Evolutionary conservation across 2,797 vertebrate genomes (phyloP).

Genomic region (Lutra lutra): DNA sequence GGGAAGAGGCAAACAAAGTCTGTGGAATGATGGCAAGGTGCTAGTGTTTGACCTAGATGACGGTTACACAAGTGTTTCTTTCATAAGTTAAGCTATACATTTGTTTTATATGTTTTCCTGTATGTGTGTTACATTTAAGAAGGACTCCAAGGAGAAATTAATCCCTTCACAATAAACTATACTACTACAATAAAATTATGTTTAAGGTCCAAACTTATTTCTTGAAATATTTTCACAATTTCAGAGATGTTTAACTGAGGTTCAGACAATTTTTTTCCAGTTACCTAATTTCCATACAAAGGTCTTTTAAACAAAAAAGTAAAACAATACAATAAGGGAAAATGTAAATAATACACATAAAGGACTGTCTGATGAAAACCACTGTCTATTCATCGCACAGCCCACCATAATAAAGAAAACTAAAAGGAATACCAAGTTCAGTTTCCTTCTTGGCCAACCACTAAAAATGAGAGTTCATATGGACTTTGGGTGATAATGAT

Average conservation of each 20-base stretch:
- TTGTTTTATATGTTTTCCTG: not conserved
- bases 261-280: not conserved
- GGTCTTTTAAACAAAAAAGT: not conserved
- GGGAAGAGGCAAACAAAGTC: not conserved
- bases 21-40: not conserved
- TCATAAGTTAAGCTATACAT: not conserved
- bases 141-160: not conserved
- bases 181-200: not conserved
- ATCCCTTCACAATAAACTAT: not conserved
- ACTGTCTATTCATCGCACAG: not conserved
- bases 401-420: not conserved
- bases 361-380: not conserved
- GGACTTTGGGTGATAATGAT: not conserved
- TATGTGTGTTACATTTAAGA: not conserved
- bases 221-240: not conserved
- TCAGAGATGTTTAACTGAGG: not conserved
- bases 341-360: not conserved
- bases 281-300: not conserved
- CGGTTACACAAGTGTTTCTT: not conserved
- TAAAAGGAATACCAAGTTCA: not conserved
- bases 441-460: not conserved
- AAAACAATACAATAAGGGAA: not conserved
- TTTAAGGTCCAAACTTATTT: not conserved
- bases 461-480: not conserved
- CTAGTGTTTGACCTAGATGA: not conserved